A percentile compares a stretch with the other conserved stretches of the same genome.
Evolutionary conservation across 2,888 invertebrate species (phyloP).

Genomic region (Stegana nigrithorax): DNA sequence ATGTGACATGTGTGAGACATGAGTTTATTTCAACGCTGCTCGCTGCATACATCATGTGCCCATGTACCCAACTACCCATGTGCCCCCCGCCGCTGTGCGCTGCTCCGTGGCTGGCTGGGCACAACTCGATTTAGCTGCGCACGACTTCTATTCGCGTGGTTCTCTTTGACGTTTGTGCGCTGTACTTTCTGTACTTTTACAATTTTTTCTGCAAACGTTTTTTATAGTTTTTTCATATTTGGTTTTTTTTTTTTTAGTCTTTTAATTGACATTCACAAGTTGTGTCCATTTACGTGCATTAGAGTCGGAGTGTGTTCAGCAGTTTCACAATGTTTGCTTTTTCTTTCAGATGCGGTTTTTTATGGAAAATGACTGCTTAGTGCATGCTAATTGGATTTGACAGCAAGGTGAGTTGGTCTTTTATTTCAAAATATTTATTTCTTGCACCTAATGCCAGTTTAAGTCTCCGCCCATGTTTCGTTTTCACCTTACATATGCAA

Average conservation of each 20-base stretch:
- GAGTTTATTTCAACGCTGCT: neutral
- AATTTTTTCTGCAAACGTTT: too few species aligned
- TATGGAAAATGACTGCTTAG: neutral
- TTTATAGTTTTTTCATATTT: neutral
- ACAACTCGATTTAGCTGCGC: neutral
- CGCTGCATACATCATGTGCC: too few species aligned
- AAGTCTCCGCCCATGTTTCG: too few species aligned
- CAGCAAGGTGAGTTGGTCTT: constrained; percentile 1
- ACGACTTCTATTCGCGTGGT: neutral
- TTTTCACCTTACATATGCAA: too few species aligned
- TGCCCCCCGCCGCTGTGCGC: too few species aligned
- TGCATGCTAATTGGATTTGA: constrained; percentile 5
- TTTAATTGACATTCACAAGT: constrained; percentile 57
- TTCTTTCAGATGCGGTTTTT: neutral
- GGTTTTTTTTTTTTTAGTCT: constrained; percentile 38
- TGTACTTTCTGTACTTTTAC: too few species aligned
- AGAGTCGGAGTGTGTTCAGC: too few species aligned
- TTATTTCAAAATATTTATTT: too few species aligned
- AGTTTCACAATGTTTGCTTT: neutral
- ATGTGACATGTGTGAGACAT: neutral
- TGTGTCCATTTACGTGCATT: too few species aligned
- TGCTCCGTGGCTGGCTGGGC: neutral
- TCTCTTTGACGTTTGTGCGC: neutral
- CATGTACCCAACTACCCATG: too few species aligned
- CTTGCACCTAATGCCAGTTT: too few species aligned